Evolutionary conservation across 2,113 vertebrate species (phyloP).

Genomic region (Phyllostomus hastatus): DNA sequence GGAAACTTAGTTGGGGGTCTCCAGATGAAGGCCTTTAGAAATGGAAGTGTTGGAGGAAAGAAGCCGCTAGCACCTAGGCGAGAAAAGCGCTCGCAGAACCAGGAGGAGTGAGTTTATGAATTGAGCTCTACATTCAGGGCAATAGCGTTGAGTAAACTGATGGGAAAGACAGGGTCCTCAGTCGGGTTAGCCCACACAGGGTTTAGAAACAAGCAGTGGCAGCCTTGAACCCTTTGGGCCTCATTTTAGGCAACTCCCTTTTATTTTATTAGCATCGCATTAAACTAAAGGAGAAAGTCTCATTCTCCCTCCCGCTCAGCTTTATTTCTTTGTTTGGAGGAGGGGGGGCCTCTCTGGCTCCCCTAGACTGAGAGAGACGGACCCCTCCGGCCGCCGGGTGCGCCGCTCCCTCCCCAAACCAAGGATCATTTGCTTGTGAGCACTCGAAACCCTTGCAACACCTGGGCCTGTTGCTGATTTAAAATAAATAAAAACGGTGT

Average conservation of each 20-base stretch:
- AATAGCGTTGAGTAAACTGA: neutral
- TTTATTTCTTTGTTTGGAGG: constrained; percentile 25
- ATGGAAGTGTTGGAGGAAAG: neutral
- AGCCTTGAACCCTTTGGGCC: neutral
- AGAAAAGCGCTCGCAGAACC: neutral
- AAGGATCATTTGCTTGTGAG: neutral
- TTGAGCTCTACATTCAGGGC: neutral
- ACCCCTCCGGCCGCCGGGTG: neutral
- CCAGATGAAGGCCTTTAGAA: neutral
- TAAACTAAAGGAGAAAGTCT: neutral
- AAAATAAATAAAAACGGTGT: neutral
- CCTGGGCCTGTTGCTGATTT: neutral
- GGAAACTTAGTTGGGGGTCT: neutral
- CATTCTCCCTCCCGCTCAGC: accelerated
- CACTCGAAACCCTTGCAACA: neutral
- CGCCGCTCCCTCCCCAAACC: neutral
- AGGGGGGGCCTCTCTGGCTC: neutral
- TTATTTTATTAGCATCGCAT: neutral
- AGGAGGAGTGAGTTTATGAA: neutral
- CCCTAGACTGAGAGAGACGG: neutral
- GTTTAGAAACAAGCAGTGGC: neutral
- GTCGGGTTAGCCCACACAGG: neutral
- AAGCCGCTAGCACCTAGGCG: neutral
- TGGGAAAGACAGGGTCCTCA: neutral
- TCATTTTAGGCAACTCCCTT: neutral